Conservation (phyloP, 1,140 invertebrate genomes). For the Dreissena polymorpha region DNA sequence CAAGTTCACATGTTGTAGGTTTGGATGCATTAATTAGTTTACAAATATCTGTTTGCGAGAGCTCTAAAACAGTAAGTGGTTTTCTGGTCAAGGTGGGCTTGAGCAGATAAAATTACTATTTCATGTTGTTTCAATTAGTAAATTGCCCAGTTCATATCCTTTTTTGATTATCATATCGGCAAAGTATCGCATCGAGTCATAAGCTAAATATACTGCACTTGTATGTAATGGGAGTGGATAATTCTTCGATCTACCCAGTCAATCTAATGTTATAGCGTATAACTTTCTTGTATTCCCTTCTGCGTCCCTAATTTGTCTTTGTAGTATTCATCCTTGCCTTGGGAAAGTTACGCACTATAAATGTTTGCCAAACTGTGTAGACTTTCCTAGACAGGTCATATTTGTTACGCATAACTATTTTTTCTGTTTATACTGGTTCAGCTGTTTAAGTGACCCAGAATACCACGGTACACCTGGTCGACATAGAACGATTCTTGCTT, state of each 20-base stretch:
- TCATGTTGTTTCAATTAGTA: no score
- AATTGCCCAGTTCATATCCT: no score
- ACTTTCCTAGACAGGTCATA: neutral
- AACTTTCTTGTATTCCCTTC: no score
- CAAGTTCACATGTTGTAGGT: neutral
- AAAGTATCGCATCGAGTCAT: no score
- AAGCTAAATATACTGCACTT: no score
- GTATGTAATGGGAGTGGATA: neutral
- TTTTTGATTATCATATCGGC: no score
- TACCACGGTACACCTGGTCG: neutral
- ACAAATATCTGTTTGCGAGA: neutral
- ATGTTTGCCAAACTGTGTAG: neutral
- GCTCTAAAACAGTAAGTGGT: neutral
- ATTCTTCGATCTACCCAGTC: neutral
- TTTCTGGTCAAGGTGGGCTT: neutral
- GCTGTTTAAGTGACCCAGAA: no score
- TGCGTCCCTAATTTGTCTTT: neutral
- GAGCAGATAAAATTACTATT: no score
- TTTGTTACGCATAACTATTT: no score
- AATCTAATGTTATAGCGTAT: constrained; percentile 3
- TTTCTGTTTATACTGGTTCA: no score
- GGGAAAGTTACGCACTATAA: constrained; percentile 5
- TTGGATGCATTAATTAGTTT: neutral
- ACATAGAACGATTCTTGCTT: constrained; percentile 16
- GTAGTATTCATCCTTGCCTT: neutral